Conservation (phyloP, 2,797 vertebrate genomes). For the Cossypha dichroa region DNA sequence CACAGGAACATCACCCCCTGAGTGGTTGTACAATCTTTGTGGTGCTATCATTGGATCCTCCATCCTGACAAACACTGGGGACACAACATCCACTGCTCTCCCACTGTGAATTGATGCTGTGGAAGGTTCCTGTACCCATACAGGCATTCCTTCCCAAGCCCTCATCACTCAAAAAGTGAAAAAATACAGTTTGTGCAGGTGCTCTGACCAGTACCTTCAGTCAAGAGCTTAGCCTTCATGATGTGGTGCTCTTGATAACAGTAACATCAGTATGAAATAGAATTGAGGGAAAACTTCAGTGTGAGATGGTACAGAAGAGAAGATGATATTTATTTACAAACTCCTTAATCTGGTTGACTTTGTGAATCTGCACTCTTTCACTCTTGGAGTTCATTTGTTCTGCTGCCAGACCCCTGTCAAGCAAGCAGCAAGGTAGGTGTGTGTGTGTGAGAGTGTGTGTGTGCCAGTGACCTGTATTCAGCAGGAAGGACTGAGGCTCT, state of each 20-base stretch:
- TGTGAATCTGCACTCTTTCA: background rate
- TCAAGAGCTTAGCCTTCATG: background rate
- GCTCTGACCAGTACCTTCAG: background rate
- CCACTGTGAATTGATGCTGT: background rate
- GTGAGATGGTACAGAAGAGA: background rate
- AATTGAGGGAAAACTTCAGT: background rate
- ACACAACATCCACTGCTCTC: background rate
- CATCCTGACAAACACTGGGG: rapidly evolving
- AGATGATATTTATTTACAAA: background rate
- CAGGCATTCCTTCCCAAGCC: background rate
- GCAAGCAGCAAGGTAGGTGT: rapidly evolving
- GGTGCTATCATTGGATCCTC: background rate
- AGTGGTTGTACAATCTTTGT: rapidly evolving
- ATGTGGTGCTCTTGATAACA: background rate
- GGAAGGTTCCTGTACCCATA: background rate
- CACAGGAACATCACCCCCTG: background rate
- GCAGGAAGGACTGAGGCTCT: background rate
- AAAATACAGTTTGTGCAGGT: background rate
- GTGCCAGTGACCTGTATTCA: too few species aligned
- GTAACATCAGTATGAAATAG: background rate
- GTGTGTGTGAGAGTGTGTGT: too few species aligned
- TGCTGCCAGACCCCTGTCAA: rapidly evolving
- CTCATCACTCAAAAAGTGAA: background rate
- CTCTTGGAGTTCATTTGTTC: background rate
- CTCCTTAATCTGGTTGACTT: background rate